phyloP scores from a whole-genome alignment of 2,888 invertebrate species.

The Macrosiphum euphorbiae region DNA sequence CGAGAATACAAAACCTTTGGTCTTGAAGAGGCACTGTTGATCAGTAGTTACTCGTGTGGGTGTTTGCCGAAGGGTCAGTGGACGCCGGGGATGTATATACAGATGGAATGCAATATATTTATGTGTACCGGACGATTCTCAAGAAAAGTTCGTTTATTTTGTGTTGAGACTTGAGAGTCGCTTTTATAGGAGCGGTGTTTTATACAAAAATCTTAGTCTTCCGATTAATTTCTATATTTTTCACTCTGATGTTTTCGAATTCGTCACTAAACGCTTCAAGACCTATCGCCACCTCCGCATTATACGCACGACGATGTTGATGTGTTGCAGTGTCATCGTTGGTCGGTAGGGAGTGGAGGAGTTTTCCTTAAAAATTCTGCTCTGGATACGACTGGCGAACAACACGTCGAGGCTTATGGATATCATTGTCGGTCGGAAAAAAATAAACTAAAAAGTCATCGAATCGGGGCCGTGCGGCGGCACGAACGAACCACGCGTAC shows the following conservation, averaged over 20 bases:
- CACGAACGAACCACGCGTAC: neutral
- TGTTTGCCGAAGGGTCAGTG: neutral
- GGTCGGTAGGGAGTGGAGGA: neutral
- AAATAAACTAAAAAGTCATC: neutral
- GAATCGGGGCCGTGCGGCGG: neutral
- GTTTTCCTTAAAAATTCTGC: neutral
- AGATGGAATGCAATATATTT: neutral
- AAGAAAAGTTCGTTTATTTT: neutral
- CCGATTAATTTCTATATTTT: neutral
- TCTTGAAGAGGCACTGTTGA: neutral
- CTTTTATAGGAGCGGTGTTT: too few relatives aligned
- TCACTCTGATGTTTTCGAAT: neutral
- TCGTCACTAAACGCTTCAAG: neutral
- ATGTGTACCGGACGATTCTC: neutral
- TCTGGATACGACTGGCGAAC: neutral
- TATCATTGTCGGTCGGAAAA: neutral
- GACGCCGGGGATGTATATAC: neutral
- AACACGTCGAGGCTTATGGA: neutral
- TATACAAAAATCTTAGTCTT: too few relatives aligned
- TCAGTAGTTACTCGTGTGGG: neutral
- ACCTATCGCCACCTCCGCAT: neutral
- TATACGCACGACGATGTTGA: neutral
- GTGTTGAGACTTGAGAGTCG: neutral
- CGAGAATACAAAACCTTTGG: neutral
- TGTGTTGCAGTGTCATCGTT: neutral